Evolutionary conservation across 2,797 vertebrate species (phyloP).

Genomic region (Pantherophis alleghaniensis): DNA sequence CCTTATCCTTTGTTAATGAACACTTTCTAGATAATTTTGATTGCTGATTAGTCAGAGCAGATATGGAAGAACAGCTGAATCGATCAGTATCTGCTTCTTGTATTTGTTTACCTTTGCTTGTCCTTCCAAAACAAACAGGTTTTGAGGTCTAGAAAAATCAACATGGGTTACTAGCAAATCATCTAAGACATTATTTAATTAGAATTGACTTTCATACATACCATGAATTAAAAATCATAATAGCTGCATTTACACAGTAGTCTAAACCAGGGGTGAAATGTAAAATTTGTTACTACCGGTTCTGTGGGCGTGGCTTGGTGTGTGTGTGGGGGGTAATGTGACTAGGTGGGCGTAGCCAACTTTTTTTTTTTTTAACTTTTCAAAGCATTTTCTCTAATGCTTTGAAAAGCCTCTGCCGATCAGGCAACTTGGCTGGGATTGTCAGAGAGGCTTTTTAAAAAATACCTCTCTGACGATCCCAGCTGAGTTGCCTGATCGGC

Average conservation of each 20-base stretch:
- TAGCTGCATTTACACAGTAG: background rate
- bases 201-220: background rate
- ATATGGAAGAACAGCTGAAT: constrained; percentile 63
- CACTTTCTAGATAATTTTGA: constrained; percentile 78
- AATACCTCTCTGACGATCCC: too few species aligned
- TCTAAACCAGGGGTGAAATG: background rate
- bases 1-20: constrained; percentile 71
- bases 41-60: constrained; percentile 67
- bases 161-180: constrained; percentile 30
- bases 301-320: too few species aligned
- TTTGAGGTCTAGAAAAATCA: constrained; percentile 84
- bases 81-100: constrained; percentile 75
- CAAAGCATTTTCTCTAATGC: too few species aligned
- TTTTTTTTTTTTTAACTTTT: too few species aligned
- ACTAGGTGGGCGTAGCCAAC: too few species aligned
- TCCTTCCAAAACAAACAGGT: constrained; percentile 82
- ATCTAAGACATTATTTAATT: background rate
- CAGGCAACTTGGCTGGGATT: too few species aligned
- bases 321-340: too few species aligned
- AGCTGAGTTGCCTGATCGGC: too few species aligned
- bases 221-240: background rate
- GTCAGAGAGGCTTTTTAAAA: too few species aligned
- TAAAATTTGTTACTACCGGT: too few species aligned
- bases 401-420: too few species aligned
- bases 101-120: constrained; percentile 74